Base-by-base conservation (phyloP, 2,888 invertebrate genomes). In the Drosophila rubida region DNA sequence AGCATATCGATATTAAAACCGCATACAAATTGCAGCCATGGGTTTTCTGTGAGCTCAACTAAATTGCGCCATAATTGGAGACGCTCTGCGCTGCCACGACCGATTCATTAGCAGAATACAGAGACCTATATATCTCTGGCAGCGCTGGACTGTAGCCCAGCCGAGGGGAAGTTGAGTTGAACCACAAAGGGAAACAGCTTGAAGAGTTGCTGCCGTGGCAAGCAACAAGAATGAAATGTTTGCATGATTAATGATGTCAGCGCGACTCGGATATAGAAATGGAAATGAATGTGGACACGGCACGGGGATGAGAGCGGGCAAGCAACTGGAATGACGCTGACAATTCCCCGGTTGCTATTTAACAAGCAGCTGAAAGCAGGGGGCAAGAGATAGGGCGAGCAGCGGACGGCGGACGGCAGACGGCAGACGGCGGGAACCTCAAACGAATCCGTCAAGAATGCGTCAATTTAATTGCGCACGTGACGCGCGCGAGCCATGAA, bases 391-490 rank as follows among this genome's bases (percentile, higher is more conserved):
- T 1, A 6, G 27, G 9, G 23, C 23, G 57, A 14, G n/a, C n/a
- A n/a, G n/a, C n/a, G n/a, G n/a, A n/a, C n/a, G n/a, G n/a, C n/a
- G n/a, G n/a, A n/a, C n/a, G n/a, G n/a, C n/a, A n/a, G n/a, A n/a
- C n/a, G n/a, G n/a, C n/a, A n/a, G n/a, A n/a, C n/a, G n/a, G n/a
- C n/a, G n/a, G n/a, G 42, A 48, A 25, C 46, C 73, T 67, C 60
- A 65, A 68, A 42, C 62, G 80, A 87, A 80, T 85, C 83, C 80
- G 80, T 82, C 80, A 82, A 73, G 70, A 84, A 80, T 81, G 79
- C 82, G 78, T 87, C 88, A 80, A 80, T 85, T 90, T 90, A 90
- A 90, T 90, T 90, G 87, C 84, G 83, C 89, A 89, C 90, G 89
- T 90, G 89, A 88, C 86, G 75, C 63, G 61, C 67, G 62, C 69